These are phyloP conservation scores for Rhinolophus sinicus DNA, from an alignment of 2,113 vertebrate genomes.

Conservation along the genomic window DNA sequence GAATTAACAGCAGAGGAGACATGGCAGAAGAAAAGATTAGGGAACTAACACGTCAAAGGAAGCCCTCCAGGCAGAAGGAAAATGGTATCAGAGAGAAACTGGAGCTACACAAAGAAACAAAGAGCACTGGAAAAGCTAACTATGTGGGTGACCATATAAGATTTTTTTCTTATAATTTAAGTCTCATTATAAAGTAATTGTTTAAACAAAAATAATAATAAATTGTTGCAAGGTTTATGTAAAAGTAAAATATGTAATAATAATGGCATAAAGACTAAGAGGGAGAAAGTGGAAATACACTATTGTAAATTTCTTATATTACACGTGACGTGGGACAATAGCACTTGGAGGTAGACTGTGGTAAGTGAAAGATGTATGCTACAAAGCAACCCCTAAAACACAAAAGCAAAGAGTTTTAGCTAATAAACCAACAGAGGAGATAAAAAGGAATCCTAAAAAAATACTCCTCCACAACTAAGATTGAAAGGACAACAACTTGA, in stretches of 20 bases:
- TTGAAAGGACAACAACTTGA: too few species aligned
- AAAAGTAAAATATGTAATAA: not conserved
- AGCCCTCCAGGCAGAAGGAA: too few species aligned
- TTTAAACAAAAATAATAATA: not conserved
- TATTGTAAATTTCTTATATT: not conserved
- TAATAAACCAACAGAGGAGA: not conserved
- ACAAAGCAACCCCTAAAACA: not conserved
- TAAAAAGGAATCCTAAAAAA: not conserved
- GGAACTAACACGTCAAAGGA: not conserved
- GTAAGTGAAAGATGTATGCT: not conserved
- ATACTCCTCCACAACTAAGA: not conserved
- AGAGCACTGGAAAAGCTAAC: not conserved
- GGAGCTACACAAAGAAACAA: not conserved
- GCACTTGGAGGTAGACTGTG: fast-evolving
- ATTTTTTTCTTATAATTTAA: not conserved
- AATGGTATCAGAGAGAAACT: not conserved
- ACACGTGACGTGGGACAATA: too few species aligned
- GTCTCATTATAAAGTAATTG: not conserved
- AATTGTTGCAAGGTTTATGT: not conserved
- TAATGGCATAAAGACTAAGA: not conserved
- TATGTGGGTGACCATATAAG: not conserved
- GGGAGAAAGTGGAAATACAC: not conserved
- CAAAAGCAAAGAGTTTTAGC: not conserved
- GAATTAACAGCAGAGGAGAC: not conserved
- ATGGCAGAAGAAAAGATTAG: not conserved